Evolutionary conservation across 2,113 vertebrate genomes (phyloP), one percentile per base, ranked within the genome.

Genomic region (Cryptoleucopteryx plumbea): DNA sequence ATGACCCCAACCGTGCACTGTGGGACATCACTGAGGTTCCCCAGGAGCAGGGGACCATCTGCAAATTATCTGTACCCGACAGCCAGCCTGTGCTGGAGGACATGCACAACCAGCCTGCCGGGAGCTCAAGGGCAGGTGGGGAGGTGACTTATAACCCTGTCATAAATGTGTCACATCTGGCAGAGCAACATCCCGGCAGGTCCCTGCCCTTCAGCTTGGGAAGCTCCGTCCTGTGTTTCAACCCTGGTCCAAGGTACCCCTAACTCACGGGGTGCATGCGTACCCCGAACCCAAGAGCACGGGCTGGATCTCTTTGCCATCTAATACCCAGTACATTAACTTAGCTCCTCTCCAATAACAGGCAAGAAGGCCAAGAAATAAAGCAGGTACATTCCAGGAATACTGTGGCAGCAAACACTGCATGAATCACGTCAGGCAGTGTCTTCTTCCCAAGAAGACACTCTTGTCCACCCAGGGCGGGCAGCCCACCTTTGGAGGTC

Each of bases 341-440:
- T 78, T 58, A 59, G 50, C 34, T 94, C 9, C 77, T 88, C 56
- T 84, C 47, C 83, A 91, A 14, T 1, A 52, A 25, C 47, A 89
- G 61, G 61, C 50, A 7, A 52, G 66, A 62, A 72, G 56, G 68
- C 71, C 68, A 88, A 92, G 96, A 97, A 94, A 97, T 93, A 97
- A 97, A 96, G 70, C 91, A 94, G 94, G 93, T 93, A 47, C 94
- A 89, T 96, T 93, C 94, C 13, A 0, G 71, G 93, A 73, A 90
- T 77, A 38, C 63, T 88, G 83, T 5, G 0, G 84, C 80, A 31
- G 67, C 93, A 96, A 93, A 95, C 78, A 66, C 36, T 11, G 81
- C 80, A 61, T 95, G 94, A 95, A 94, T 94, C 83, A 95, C 1
- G 0, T 31, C 32, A 4, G 32, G 59, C 36, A 0, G 2, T 0